Conservation (phyloP, 2,797 vertebrate genomes). For the Bradypodion ventrale region DNA sequence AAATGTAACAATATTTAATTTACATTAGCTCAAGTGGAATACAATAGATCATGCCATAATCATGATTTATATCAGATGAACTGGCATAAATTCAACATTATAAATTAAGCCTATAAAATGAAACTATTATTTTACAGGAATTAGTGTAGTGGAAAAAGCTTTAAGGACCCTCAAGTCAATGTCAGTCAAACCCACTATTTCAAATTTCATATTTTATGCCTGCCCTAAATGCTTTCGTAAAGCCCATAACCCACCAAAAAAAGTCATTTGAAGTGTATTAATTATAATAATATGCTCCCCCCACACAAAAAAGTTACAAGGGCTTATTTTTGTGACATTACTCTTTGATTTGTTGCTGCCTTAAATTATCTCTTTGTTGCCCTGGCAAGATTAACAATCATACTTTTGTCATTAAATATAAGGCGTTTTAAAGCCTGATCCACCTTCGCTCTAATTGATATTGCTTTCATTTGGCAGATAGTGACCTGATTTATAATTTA, state of each 20-base stretch:
- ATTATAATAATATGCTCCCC: constrained; percentile 81
- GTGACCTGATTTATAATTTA: constrained; percentile 87
- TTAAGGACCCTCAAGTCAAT: constrained; percentile 82
- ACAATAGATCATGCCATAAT: constrained; percentile 84
- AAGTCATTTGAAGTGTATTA: constrained; percentile 84
- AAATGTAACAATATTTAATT: constrained; percentile 82
- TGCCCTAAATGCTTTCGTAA: constrained; percentile 81
- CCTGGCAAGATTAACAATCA: constrained; percentile 82
- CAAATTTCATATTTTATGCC: constrained; percentile 82
- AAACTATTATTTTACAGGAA: constrained; percentile 85
- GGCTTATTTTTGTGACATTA: constrained; percentile 85
- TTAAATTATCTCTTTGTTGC: constrained; percentile 86
- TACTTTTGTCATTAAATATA: constrained; percentile 86
- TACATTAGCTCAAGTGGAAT: constrained; percentile 81
- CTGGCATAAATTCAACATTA: constrained; percentile 86
- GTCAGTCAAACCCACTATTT: constrained; percentile 79
- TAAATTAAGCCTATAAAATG: constrained; percentile 84
- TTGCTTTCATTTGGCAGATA: constrained; percentile 84
- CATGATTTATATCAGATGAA: constrained; percentile 84
- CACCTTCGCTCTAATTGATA: constrained; percentile 84
- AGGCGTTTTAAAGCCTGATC: constrained; percentile 82
- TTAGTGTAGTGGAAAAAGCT: constrained; percentile 78
- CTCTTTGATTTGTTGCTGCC: constrained; percentile 83
- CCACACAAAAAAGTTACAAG: constrained; percentile 76
- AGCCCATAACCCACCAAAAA: constrained; percentile 74